A percentile compares a stretch with the other conserved stretches of the same genome.
These are phyloP conservation scores for Oryctolagus cuniculus DNA, from an alignment of 2,113 vertebrate genomes.

Conservation along the genomic window DNA sequence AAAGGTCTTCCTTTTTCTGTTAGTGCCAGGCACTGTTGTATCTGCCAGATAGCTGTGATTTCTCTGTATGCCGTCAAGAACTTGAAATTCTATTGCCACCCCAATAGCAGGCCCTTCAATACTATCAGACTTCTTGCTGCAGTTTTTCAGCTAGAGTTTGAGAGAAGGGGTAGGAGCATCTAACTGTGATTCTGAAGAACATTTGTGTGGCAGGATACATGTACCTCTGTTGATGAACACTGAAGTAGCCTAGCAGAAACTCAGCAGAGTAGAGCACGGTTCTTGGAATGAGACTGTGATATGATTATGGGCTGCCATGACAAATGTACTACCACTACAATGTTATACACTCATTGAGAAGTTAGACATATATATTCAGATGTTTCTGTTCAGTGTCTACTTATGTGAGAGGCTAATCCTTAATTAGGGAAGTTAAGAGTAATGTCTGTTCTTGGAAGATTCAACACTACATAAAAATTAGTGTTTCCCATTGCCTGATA, in stretches of 20 bases:
- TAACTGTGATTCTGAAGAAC: conserved; percentile 4
- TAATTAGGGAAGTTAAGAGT: conserved; percentile 10
- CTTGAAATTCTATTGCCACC: conserved; percentile 54
- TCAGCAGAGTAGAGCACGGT: conserved; percentile 2
- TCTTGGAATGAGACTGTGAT: conserved; percentile 56
- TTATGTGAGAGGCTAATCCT: background rate
- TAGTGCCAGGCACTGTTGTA: too few relatives aligned
- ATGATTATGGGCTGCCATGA: conserved; percentile 42
- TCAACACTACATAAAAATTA: background rate
- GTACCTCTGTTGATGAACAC: background rate
- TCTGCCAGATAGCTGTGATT: background rate
- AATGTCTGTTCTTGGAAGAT: background rate
- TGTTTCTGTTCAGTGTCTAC: background rate
- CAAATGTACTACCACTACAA: background rate
- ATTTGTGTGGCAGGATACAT: conserved; percentile 52
- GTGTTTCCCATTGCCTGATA: background rate
- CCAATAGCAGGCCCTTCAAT: background rate
- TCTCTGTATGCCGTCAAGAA: conserved; percentile 55
- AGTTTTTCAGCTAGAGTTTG: background rate
- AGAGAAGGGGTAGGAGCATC: background rate
- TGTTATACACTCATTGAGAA: background rate
- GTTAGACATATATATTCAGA: background rate
- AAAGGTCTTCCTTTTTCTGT: too few relatives aligned
- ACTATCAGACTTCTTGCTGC: background rate
- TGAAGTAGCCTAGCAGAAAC: background rate